A percentile compares a stretch with the other conserved stretches of the same genome.
Evolutionary conservation across 1,140 invertebrate species (phyloP).

Genomic region (Drosophila yakuba): DNA sequence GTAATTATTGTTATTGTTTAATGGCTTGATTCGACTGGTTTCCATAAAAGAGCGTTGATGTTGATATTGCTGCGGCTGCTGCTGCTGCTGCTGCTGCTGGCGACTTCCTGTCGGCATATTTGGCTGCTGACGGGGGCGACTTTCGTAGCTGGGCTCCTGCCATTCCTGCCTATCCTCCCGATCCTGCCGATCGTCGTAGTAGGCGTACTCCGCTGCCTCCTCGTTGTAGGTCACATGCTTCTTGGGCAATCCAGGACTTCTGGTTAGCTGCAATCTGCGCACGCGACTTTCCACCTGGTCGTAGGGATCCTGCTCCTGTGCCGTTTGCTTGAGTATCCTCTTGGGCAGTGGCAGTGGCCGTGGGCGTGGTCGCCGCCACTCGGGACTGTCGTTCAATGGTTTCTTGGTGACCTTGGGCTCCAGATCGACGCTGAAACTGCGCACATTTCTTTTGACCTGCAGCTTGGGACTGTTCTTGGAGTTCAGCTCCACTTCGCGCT

Average conservation of each 20-base stretch:
- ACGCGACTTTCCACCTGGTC: constrained; percentile 60
- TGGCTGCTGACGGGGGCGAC: constrained; percentile 41
- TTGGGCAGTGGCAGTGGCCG: constrained; percentile 54
- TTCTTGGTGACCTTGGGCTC: constrained; percentile 61
- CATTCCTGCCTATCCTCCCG: background rate
- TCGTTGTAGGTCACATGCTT: constrained; percentile 80
- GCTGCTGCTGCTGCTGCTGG: constrained; percentile 45
- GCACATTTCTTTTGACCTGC: constrained; percentile 76
- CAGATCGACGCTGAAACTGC: constrained; percentile 61
- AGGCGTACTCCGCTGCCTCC: constrained; percentile 66
- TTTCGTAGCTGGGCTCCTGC: constrained; percentile 14
- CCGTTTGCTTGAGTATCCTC: constrained; percentile 58
- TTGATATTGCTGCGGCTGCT: constrained; percentile 39
- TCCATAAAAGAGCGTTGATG: constrained; percentile 61
- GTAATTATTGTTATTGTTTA: constrained; percentile 78
- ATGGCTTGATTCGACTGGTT: constrained; percentile 72
- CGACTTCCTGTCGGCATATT: constrained; percentile 80
- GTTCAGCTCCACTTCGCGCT: constrained; percentile 76
- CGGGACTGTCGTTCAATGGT: constrained; percentile 55
- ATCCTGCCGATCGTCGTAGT: constrained; percentile 54
- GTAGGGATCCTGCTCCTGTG: constrained; percentile 24
- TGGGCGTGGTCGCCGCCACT: constrained; percentile 6
- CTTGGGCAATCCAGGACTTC: constrained; percentile 57
- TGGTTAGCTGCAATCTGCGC: constrained; percentile 50
- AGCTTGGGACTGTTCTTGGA: constrained; percentile 79